A percentile compares a stretch with the other conserved stretches of the same genome.
Conservation (phyloP, 2,888 invertebrate genomes). For the Arge pagana region DNA sequence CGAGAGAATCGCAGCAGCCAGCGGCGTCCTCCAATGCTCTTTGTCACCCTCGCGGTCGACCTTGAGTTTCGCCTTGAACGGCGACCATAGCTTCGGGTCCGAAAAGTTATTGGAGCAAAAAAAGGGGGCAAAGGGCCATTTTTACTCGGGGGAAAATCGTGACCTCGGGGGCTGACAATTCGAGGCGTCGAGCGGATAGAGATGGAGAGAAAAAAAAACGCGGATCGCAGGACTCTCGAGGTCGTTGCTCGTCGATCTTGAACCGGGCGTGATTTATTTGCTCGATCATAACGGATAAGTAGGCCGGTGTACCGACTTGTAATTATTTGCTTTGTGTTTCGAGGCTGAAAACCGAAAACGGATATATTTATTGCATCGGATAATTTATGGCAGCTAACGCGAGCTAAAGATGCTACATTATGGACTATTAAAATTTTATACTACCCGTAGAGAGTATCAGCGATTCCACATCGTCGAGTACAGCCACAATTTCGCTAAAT, state of each 20-base stretch:
- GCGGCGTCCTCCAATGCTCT: no score
- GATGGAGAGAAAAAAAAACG: no score
- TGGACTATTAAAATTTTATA: constrained; percentile 21
- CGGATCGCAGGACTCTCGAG: neutral
- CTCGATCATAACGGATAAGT: constrained; percentile 3
- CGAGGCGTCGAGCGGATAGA: no score
- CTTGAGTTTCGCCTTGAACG: no score
- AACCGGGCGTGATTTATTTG: neutral
- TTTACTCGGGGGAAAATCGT: constrained; percentile 5
- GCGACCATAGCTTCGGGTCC: no score
- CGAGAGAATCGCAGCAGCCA: no score
- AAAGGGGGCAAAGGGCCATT: no score
- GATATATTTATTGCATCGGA: constrained; percentile 20
- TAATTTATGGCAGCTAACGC: constrained; percentile 22
- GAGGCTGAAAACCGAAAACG: constrained; percentile 21
- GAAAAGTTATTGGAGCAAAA: constrained; percentile 12
- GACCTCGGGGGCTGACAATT: no score
- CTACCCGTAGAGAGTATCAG: constrained; percentile 17
- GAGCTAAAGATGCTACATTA: constrained; percentile 20
- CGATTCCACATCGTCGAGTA: no score
- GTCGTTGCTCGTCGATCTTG: neutral
- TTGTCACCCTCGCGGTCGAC: no score
- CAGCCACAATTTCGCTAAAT: no score
- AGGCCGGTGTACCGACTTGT: constrained; percentile 14
- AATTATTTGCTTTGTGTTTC: constrained; percentile 19